phyloP scores from a whole-genome alignment of 2,888 invertebrate species.

The Bombylius major region DNA sequence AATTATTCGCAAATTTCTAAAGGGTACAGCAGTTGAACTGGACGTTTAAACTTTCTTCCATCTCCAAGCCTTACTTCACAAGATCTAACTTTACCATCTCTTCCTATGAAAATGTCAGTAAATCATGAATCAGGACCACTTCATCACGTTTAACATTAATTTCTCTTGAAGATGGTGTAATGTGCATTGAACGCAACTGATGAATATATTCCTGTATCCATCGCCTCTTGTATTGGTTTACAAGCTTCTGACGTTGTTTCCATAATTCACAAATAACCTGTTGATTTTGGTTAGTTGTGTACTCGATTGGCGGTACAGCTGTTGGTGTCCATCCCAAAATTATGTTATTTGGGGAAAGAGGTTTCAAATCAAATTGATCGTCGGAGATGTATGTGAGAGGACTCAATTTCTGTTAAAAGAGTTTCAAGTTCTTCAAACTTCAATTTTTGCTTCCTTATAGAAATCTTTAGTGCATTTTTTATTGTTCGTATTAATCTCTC shows the following conservation, averaged over 20 bases:
- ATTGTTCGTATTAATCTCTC: constrained; percentile 7
- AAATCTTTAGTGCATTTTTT: constrained; percentile 9
- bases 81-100: not conserved
- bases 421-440: constrained; percentile 4
- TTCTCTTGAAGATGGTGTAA: not conserved
- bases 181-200: not conserved
- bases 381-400: constrained; percentile 6
- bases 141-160: not conserved
- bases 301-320: too few species aligned
- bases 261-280: not conserved
- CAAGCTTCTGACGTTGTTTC: not conserved
- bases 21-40: not conserved
- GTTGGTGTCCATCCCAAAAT: not conserved
- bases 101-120: not conserved
- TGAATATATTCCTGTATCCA: not conserved
- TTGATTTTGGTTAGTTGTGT: too few species aligned
- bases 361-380: constrained; percentile 4
- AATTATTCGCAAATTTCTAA: not conserved
- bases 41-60: not conserved
- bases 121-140: not conserved
- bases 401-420: constrained; percentile 5
- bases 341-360: not conserved
- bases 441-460: constrained; percentile 7
- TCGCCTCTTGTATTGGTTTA: not conserved
- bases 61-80: not conserved